Conservation (phyloP, 2,888 invertebrate species). For the Zhuqinia jingwanae region DNA sequence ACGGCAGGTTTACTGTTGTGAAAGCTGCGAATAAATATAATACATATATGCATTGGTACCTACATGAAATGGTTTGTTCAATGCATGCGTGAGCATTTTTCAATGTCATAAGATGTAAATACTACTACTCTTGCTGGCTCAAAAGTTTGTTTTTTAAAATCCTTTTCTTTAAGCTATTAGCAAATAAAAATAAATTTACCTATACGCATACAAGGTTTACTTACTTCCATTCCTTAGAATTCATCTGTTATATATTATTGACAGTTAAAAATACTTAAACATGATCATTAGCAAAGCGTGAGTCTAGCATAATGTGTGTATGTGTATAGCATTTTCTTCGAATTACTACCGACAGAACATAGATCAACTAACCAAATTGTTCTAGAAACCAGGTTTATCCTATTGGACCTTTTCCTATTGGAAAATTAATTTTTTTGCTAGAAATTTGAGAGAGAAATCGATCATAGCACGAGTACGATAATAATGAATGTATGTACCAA, state of each 20-base stretch:
- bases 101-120: conserved; percentile 37
- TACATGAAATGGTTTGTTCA: background rate
- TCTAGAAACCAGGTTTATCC: too few species aligned
- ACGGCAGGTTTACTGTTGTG: conserved; percentile 31
- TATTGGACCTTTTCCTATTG: too few species aligned
- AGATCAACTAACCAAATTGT: too few species aligned
- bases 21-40: too few species aligned
- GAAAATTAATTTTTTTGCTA: too few species aligned
- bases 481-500: too few species aligned
- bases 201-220: conserved; percentile 14
- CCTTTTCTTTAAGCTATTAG: conserved; percentile 10
- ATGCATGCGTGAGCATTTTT: conserved; percentile 25
- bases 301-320: background rate
- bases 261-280: conserved; percentile 44
- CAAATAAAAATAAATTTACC: conserved; percentile 4
- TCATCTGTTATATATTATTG: conserved; percentile 47
- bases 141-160: background rate
- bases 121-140: background rate
- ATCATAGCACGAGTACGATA: too few species aligned
- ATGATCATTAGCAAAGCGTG: conserved; percentile 36
- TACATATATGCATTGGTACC: conserved; percentile 29
- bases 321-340: too few species aligned
- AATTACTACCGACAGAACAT: too few species aligned
- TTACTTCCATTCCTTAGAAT: conserved; percentile 27
- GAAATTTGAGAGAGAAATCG: too few species aligned